These are phyloP conservation scores for Peromyscus eremicus DNA, from an alignment of 2,797 vertebrate genomes.

Conservation along the genomic window DNA sequence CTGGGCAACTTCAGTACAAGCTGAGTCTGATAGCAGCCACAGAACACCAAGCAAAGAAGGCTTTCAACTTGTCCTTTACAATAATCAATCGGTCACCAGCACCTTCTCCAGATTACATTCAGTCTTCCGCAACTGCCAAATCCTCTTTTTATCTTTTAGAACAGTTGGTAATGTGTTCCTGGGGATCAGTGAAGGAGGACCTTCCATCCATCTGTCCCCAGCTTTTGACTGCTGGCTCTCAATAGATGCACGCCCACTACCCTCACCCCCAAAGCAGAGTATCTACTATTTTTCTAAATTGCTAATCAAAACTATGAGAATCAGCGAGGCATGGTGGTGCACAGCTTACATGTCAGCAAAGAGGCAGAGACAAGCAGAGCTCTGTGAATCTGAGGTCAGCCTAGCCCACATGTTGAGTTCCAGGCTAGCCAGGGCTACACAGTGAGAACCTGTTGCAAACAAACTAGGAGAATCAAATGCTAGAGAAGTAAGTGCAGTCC, in stretches of 20 bases:
- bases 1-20: neutral
- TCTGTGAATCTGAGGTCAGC: neutral
- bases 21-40: neutral
- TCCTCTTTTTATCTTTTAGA: neutral
- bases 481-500: neutral
- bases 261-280: neutral
- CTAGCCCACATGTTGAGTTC: neutral
- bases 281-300: slow-evolving; percentile 9
- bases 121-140: neutral
- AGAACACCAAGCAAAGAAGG: neutral
- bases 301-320: neutral
- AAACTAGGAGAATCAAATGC: neutral
- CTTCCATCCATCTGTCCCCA: neutral
- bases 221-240: neutral
- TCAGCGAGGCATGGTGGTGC: neutral
- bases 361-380: neutral
- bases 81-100: neutral
- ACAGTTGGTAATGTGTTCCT: neutral
- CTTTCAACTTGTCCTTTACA: neutral
- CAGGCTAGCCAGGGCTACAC: neutral
- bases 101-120: neutral
- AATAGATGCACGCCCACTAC: neutral
- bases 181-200: neutral
- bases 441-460: neutral
- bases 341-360: neutral